A percentile compares a stretch with the other conserved stretches of the same genome.
phyloP scores from a whole-genome alignment of 2,113 vertebrate genomes.

The Mus musculus region GRCm39 chr10:51504001-51504500 shows the following conservation, averaged over 20 bases:
- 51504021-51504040: no score
- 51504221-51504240: no score
- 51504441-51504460: conserved; percentile 83
- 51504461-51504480: conserved; percentile 73
- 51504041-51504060: no score
- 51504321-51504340: conserved; percentile 37
- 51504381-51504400: conserved; percentile 92
- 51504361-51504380: conserved; percentile 91
- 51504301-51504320: neutral
- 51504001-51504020: no score
- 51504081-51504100: no score
- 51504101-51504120: no score
- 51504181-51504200: no score
- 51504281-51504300: neutral
- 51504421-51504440: conserved; percentile 84
- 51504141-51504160: no score
- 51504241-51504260: neutral
- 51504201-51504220: no score
- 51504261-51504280: neutral
- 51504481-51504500: conserved; percentile 86
- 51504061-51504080: no score
- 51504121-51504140: no score
- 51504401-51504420: conserved; percentile 88
- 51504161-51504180: no score
- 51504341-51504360: conserved; percentile 92